phyloP scores from a whole-genome alignment of 2,888 invertebrate species.

The Teinopalpus imperialis region DNA sequence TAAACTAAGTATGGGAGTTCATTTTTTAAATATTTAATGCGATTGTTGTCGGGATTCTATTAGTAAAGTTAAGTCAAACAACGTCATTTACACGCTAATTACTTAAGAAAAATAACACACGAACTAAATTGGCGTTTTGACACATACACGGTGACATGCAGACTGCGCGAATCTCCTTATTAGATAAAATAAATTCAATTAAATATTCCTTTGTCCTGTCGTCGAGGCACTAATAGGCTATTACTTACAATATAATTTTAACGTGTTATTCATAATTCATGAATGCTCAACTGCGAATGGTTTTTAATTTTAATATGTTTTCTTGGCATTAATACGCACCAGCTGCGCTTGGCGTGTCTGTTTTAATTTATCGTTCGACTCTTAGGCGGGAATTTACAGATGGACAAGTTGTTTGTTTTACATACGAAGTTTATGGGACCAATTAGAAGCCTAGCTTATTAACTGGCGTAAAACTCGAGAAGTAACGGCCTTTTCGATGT shows the following conservation, averaged over 20 bases:
- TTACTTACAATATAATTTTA: constrained; percentile 23
- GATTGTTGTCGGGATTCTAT: too few species aligned
- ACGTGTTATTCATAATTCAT: constrained; percentile 20
- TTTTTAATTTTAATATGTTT: constrained; percentile 24
- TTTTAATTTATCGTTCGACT: constrained; percentile 33
- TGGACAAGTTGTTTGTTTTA: constrained; percentile 67
- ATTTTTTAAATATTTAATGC: too few species aligned
- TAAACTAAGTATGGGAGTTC: too few species aligned
- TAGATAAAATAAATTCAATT: constrained; percentile 20
- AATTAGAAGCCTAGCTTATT: constrained; percentile 70
- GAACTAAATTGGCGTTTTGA: constrained; percentile 10
- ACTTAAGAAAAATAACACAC: constrained; percentile 3
- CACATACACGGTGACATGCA: not conserved
- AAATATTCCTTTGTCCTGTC: constrained; percentile 25
- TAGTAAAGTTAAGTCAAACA: too few species aligned
- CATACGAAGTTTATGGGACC: constrained; percentile 67
- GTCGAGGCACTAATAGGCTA: constrained; percentile 14
- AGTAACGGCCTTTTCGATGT: constrained; percentile 44
- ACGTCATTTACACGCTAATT: not conserved
- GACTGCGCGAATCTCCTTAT: not conserved
- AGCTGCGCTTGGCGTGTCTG: constrained; percentile 25
- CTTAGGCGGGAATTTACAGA: constrained; percentile 42
- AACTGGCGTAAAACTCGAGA: constrained; percentile 63
- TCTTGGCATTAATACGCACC: constrained; percentile 14
- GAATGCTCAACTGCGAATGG: constrained; percentile 10